Percentiles rank a stretch among this genome's conserved stretches.
Evolutionary conservation across 2,888 invertebrate genomes (phyloP).

Genomic region (Frankliniella intonsa): DNA sequence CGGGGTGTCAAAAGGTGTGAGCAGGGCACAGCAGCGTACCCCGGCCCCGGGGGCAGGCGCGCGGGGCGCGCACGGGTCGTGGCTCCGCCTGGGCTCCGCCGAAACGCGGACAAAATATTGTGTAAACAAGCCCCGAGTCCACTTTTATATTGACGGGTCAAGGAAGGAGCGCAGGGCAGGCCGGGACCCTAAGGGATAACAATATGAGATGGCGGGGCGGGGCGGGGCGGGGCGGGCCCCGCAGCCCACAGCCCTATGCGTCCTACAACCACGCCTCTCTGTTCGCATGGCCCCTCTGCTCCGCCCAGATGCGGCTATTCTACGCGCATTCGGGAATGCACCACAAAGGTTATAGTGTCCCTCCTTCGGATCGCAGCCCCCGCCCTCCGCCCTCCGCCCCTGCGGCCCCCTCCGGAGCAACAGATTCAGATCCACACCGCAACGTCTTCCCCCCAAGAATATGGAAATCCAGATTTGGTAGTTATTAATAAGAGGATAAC

Average conservation of each 20-base stretch:
- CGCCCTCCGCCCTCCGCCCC: background rate
- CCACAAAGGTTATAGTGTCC: slow-evolving; percentile 20
- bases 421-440: slow-evolving; percentile 8
- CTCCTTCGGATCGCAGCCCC: background rate
- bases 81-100: background rate
- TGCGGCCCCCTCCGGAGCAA: background rate
- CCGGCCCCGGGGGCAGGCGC: no score
- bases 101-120: slow-evolving; percentile 13
- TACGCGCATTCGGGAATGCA: slow-evolving; percentile 1
- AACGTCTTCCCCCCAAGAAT: background rate
- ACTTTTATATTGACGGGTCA: slow-evolving; percentile 9
- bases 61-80: no score
- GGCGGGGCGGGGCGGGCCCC: background rate
- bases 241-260: background rate
- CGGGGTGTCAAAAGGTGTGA: no score
- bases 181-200: background rate
- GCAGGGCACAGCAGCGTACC: no score
- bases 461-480: slow-evolving; percentile 23
- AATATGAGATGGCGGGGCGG: background rate
- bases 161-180: background rate
- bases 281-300: background rate
- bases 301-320: background rate
- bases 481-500: slow-evolving; percentile 15
- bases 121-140: slow-evolving; percentile 5
- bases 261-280: background rate